Percentiles rank a stretch among this genome's conserved stretches.
Evolutionary conservation across 2,113 vertebrate species (phyloP).

Genomic region (Dasyornis broadbenti): DNA sequence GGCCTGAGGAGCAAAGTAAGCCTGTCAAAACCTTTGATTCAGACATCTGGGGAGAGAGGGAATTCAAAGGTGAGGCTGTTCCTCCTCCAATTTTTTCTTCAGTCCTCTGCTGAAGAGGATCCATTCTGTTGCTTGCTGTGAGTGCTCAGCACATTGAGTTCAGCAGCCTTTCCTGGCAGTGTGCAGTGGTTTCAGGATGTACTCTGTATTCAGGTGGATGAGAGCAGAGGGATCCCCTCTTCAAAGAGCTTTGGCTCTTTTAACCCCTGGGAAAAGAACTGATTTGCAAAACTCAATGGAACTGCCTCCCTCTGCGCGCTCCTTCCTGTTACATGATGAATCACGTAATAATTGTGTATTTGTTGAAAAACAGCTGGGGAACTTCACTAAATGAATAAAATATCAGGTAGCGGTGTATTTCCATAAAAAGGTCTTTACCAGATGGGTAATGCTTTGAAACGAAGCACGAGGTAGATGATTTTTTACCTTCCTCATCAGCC

Average conservation of each 20-base stretch:
- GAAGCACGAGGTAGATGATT: background rate
- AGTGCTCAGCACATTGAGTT: fast-evolving
- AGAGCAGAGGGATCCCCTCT: background rate
- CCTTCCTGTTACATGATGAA: background rate
- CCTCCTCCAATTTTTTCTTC: background rate
- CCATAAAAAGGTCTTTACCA: background rate
- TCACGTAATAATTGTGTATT: background rate
- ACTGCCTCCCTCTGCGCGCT: background rate
- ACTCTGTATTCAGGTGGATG: background rate
- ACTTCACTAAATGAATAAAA: background rate
- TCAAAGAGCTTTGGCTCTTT: background rate
- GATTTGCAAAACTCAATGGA: background rate
- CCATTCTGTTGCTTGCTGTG: fast-evolving
- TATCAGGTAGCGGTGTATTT: background rate
- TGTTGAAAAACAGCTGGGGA: background rate
- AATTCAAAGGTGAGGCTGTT: background rate
- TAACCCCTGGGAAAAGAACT: background rate
- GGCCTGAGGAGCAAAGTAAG: background rate
- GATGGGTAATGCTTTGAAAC: background rate
- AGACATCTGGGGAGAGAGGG: background rate
- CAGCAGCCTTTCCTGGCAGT: background rate
- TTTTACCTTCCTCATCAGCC: background rate
- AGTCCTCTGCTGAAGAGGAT: background rate
- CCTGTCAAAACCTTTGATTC: background rate
- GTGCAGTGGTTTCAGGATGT: background rate